Evolutionary conservation across 2,888 invertebrate genomes (phyloP), one percentile per base, ranked within the genome.

Genomic region (Drosophila meridionalis): DNA sequence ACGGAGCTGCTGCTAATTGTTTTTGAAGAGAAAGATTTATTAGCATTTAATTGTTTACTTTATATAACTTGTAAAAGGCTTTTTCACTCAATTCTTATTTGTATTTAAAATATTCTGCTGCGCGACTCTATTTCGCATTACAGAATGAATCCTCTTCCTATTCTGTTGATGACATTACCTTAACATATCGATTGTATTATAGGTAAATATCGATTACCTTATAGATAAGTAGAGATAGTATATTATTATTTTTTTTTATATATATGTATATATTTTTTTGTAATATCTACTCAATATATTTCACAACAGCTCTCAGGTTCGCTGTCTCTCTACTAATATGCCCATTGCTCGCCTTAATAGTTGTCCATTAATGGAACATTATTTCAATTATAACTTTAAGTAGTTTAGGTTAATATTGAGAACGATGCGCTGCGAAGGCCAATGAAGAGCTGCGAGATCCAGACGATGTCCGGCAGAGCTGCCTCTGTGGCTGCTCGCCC

Each of bases 351-450:
- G 58, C 34, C 0, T 58, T 45, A 58, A 58, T 58, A 45, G 58
- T 40, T 14, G n/a, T 45, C 58, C 58, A 58, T 58, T 58, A 34
- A 45, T 34, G 45, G 58, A 53, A 48, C 28, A 59, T 59, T 48
- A 48, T 59, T 53, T 34, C 26, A 43, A 14, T 34, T 53, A 26
- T 34, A 8, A 28, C 4, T 28, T 26, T 26, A 36, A 63, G 53
- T 43, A 52, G 59, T 48, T 60, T 5, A 20, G 3, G 57, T 57
- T 62, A 62, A 69, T 59, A 56, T 45, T 38, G 40, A 47, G 58
- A 50, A 50, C 43, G 38, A 6, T 28, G 26, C 14, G 14, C 7
- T 3, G 20, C 53, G 53, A 55, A 55, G 53, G 53, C 53, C 53
- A 38, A 38, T 14, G 20, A 20, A 20, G 20, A 20, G 26, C 38